Base-by-base conservation (phyloP, 2,797 vertebrate genomes). In the Sebastes jordani region DNA sequence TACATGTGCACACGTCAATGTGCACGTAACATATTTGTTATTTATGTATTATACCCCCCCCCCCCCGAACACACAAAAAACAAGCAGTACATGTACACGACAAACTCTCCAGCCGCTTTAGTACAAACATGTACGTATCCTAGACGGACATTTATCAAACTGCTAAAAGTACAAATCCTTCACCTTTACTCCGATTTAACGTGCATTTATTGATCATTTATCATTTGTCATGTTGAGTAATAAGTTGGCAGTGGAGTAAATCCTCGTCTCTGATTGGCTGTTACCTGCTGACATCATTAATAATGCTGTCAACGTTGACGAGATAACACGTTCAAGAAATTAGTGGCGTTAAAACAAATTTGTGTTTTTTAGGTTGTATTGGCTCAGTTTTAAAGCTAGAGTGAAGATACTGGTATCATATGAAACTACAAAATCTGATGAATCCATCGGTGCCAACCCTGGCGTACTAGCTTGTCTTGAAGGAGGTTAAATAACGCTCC, bases 21-120 rank as follows among this genome's bases (percentile, higher is more conserved):
- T 87, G 82, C 84, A 78, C 82, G 76, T 87, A 54, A 87, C 80
- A 85, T 79, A 74, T 65, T 54, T 58, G 84, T 93, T 75, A 58
- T 73, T 94, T 86, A 94, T 65, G 75, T 56, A 62, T 23, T 22
- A 59, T 3, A 69, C 23, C 23, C 2, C 23, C 23, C 23, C 52
- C 32, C 69, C 71, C 49, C 52, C 25, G 13, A 55, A 76, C 94
- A 97, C 94, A 97, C 96, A 96, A 60, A 86, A 65, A 96, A 97
- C 96, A 97, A 96, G 96, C 95, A 91, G 95, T 94, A 95, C 95
- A 96, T 72, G 76, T 83, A 84, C 81, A 72, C 63, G 36, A 74
- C 84, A 8, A 58, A 42, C 10, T 65, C 34, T 68, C 30, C 60
- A 62, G 29, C 27, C 20, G 0, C 9, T 20, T 27, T 27, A 29